Evolutionary conservation across 2,888 invertebrate species (phyloP).

Genomic region (Argyra leucocephala): DNA sequence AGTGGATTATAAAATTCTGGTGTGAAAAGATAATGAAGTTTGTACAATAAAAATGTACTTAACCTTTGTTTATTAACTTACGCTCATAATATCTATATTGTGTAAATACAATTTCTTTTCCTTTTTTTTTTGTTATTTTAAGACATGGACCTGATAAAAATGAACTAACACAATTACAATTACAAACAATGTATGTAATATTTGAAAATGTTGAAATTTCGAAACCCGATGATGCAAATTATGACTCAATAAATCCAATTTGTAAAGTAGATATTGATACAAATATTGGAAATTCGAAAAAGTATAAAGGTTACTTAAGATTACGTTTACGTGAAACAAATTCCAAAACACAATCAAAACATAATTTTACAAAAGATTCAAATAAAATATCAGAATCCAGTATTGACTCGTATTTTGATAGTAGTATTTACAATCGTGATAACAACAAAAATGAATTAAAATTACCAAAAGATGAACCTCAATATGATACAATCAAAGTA

Average conservation of each 20-base stretch:
- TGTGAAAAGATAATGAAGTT: too few species aligned
- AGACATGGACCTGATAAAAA: constrained; percentile 42
- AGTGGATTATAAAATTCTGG: too few species aligned
- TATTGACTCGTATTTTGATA: not conserved
- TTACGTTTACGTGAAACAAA: constrained; percentile 33
- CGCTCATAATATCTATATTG: not conserved
- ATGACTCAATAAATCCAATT: constrained; percentile 45
- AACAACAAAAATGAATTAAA: constrained; percentile 3
- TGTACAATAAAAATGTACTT: too few species aligned
- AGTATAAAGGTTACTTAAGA: constrained; percentile 33
- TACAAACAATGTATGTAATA: constrained; percentile 57
- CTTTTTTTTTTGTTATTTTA: not conserved
- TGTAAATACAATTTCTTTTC: too few species aligned
- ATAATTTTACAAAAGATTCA: constrained; percentile 15
- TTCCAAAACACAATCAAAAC: not conserved
- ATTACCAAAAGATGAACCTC: not conserved
- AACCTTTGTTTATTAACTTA: not conserved
- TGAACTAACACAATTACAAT: constrained; percentile 49
- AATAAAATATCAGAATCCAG: constrained; percentile 22
- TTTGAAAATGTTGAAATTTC: constrained; percentile 66
- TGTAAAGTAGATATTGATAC: constrained; percentile 54
- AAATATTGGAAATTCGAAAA: constrained; percentile 25
- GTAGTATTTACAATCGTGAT: too few species aligned
- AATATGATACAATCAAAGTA: not conserved
- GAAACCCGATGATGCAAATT: constrained; percentile 51